Conservation (phyloP, 2,888 invertebrate genomes). For the Gastrophysa polygoni region DNA sequence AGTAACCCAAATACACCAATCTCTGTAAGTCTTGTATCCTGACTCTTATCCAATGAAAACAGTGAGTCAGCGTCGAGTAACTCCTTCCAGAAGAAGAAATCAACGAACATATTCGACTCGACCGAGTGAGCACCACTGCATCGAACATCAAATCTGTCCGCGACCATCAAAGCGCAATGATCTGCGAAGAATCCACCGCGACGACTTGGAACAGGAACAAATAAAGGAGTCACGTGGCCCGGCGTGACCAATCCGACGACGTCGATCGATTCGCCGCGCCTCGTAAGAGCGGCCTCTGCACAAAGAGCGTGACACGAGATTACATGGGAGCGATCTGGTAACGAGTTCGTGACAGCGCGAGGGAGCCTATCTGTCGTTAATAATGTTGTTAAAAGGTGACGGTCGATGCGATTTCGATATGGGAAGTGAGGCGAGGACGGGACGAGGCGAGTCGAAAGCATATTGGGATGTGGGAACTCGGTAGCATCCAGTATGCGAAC, state of each 20-base stretch:
- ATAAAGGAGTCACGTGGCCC: constrained; percentile 62
- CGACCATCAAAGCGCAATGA: constrained; percentile 42
- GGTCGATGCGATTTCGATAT: constrained; percentile 8
- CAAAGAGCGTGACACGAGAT: constrained; percentile 55
- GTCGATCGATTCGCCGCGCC: constrained; percentile 52
- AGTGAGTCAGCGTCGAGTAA: too few relatives aligned
- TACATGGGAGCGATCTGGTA: constrained; percentile 52
- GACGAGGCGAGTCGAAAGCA: neutral
- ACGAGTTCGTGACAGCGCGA: constrained; percentile 14
- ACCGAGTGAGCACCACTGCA: neutral
- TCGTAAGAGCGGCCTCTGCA: constrained; percentile 54
- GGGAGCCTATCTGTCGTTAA: constrained; percentile 16
- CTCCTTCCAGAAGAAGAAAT: too few relatives aligned
- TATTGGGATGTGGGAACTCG: constrained; percentile 12
- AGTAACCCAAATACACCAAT: too few relatives aligned
- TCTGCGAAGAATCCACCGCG: constrained; percentile 37
- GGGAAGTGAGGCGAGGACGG: constrained; percentile 8
- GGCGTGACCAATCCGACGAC: constrained; percentile 62
- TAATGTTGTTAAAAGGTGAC: constrained; percentile 25
- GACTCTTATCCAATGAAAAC: too few relatives aligned
- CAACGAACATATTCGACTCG: too few relatives aligned
- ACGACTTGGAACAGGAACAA: constrained; percentile 27
- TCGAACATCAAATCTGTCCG: constrained; percentile 19
- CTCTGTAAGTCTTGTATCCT: too few relatives aligned
- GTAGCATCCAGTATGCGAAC: neutral